These are phyloP conservation scores for Sebastes reedi DNA, from an alignment of 2,797 vertebrate species.

Conservation along the genomic window DNA sequence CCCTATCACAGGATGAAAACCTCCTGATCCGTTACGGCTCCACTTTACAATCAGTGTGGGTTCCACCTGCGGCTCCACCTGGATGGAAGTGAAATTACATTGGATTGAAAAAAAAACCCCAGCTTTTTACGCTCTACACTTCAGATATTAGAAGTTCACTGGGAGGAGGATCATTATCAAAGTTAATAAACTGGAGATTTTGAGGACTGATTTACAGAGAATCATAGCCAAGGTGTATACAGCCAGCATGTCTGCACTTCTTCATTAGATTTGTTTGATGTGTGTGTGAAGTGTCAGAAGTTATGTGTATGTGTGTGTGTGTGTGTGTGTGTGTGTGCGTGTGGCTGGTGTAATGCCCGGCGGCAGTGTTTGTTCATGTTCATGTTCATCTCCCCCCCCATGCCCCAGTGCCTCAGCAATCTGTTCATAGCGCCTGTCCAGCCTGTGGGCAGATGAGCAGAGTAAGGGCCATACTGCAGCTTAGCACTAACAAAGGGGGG, in stretches of 20 bases:
- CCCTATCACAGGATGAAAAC: not conserved
- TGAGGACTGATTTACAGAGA: not conserved
- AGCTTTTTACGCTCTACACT: too few species aligned
- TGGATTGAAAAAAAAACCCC: not conserved
- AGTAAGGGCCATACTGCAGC: not conserved
- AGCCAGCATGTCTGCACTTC: not conserved
- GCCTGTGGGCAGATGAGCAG: constrained; percentile 1
- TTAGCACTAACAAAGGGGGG: not conserved
- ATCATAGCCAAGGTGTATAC: not conserved
- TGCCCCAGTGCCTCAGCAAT: constrained; percentile 2
- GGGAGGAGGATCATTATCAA: not conserved
- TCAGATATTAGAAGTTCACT: not conserved
- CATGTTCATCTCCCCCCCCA: not conserved
- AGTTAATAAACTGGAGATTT: not conserved
- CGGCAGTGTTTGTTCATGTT: not conserved
- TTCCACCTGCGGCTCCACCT: not conserved
- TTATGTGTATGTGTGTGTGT: not conserved
- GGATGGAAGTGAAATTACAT: not conserved
- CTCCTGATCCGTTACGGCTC: not conserved
- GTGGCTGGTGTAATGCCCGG: not conserved
- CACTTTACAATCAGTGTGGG: not conserved
- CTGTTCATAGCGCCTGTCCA: constrained; percentile 7
- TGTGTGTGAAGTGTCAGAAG: not conserved
- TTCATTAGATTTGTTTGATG: not conserved
- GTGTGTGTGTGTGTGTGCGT: not conserved